A percentile compares a stretch with the other conserved stretches of the same genome.
These are phyloP conservation scores for Strix uralensis DNA, from an alignment of 2,113 vertebrate genomes.

Conservation along the genomic window DNA sequence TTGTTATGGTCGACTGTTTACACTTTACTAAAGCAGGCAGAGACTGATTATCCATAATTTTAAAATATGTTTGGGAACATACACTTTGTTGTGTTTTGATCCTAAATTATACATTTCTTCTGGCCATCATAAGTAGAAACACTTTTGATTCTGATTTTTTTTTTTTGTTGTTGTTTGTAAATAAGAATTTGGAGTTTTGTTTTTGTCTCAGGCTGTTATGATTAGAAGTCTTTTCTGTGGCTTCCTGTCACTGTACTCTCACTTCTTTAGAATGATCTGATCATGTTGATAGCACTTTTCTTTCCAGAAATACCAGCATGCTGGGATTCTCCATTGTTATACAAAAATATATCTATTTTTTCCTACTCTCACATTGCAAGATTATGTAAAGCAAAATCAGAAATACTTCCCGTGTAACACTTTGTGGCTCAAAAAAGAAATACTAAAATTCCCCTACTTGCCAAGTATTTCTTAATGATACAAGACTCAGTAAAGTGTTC, in stretches of 20 bases:
- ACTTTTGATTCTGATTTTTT: neutral
- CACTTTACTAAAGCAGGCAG: neutral
- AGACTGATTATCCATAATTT: neutral
- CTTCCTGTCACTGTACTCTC: neutral
- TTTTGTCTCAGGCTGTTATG: neutral
- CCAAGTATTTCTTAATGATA: constrained; percentile 17
- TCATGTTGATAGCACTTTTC: neutral
- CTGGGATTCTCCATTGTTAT: neutral
- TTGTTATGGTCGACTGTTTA: neutral
- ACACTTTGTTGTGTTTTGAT: neutral
- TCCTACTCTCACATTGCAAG: neutral
- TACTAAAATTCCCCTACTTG: neutral
- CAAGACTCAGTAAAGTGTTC: neutral
- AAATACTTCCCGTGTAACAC: neutral
- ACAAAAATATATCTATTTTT: neutral
- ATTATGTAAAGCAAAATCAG: constrained; percentile 3
- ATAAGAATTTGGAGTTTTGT: neutral
- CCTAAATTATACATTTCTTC: neutral
- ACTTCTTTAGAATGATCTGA: neutral
- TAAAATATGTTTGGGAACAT: neutral
- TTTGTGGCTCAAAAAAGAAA: neutral
- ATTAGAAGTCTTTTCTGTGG: neutral
- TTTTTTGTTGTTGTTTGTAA: neutral
- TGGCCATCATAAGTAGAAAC: neutral
- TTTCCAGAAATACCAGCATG: neutral